Percentiles rank a stretch among this genome's conserved stretches.
Evolutionary conservation across 2,113 vertebrate species (phyloP).

Genomic region (Chelonoidis abingdonii): DNA sequence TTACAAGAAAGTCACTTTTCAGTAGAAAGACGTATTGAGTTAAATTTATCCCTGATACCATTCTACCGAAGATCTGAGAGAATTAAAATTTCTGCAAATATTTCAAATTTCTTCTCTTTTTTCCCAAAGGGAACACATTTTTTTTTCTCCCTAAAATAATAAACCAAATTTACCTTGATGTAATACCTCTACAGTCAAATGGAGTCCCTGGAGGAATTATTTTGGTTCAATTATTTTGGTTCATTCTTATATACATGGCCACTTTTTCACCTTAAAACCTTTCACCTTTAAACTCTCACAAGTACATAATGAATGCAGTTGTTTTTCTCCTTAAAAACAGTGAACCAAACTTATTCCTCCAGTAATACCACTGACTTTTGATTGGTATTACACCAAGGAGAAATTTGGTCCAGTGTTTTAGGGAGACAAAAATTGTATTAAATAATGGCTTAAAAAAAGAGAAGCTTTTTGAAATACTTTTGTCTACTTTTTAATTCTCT

Average conservation of each 20-base stretch:
- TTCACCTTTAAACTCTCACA: background rate
- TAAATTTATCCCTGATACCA: background rate
- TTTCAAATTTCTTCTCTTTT: slow-evolving; percentile 13
- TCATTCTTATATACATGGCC: background rate
- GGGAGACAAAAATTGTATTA: background rate
- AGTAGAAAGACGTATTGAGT: background rate
- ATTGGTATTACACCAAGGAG: background rate
- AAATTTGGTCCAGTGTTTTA: background rate
- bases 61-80: background rate
- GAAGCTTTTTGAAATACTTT: background rate
- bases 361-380: background rate
- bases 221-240: slow-evolving; percentile 36
- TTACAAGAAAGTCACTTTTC: background rate
- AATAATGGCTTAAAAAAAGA: background rate
- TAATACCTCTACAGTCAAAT: slow-evolving; percentile 23
- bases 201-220: slow-evolving; percentile 24
- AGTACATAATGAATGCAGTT: background rate
- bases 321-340: slow-evolving; percentile 8
- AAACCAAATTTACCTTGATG: background rate
- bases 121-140: background rate
- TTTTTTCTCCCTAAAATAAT: slow-evolving; percentile 27
- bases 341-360: background rate
- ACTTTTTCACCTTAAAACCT: background rate
- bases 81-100: background rate
- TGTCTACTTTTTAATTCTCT: background rate